phyloP scores from a whole-genome alignment of 2,888 invertebrate species.

The Polydrusus pterygomalis region DNA sequence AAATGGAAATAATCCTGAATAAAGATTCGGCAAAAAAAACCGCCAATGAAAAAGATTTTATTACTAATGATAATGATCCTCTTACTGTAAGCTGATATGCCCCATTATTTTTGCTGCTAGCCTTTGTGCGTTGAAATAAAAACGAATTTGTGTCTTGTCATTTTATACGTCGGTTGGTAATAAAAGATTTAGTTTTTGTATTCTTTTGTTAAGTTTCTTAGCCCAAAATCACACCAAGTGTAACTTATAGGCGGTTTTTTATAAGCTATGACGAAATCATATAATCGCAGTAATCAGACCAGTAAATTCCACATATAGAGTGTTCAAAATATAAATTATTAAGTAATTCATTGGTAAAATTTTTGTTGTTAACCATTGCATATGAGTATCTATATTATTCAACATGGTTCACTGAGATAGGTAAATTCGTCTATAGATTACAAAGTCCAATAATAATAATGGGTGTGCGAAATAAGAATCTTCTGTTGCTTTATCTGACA shows the following conservation, averaged over 20 bases:
- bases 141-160: constrained; percentile 10
- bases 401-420: too few species aligned
- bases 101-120: not conserved
- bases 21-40: not conserved
- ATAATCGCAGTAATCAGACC: constrained; percentile 2
- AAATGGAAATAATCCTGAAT: too few species aligned
- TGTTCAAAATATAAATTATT: too few species aligned
- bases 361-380: too few species aligned
- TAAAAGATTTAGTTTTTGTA: constrained; percentile 20
- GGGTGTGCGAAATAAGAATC: too few species aligned
- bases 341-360: too few species aligned
- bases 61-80: not conserved
- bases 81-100: constrained; percentile 2
- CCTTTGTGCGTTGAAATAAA: constrained; percentile 5
- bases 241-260: constrained; percentile 11
- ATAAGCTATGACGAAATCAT: not conserved
- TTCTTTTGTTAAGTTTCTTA: constrained; percentile 27
- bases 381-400: too few species aligned
- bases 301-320: constrained; percentile 1
- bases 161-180: not conserved
- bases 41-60: too few species aligned
- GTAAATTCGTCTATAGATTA: too few species aligned
- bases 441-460: too few species aligned
- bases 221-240: constrained; percentile 37
- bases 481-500: too few species aligned